Evolutionary conservation across 2,888 invertebrate species (phyloP), one percentile per base, ranked within the genome.

Genomic region (Melinaea menophilus): DNA sequence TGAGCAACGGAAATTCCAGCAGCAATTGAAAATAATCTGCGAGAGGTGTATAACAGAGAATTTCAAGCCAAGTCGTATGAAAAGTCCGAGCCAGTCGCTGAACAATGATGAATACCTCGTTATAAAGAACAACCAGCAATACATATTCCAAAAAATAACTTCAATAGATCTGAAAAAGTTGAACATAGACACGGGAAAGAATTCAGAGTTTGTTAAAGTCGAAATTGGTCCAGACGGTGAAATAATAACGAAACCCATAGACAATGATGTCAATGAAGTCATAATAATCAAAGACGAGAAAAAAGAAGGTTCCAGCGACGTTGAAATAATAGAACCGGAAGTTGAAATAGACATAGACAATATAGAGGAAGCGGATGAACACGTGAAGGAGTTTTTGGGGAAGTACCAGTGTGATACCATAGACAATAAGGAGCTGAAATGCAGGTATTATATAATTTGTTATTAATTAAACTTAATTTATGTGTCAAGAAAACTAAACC

Each of bases 171-270:
- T 73, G 59, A 78, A 65, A 67, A 72, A 72, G 51, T 31, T 51
- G 7, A 51, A 51, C 3, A 31, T 51, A n/a, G 51, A 51, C 7
- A 31, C 51, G 1, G 31, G 31, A 3, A 51, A 51, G 4, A 51
- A 51, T n/a, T 56, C 59, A 4, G 88, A 88, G 55, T 85, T 84
- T 65, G 85, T 89, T 1, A 89, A 88, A 73, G 81, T 88, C 0
- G 87, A 89, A 73, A 86, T 88, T 22, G 88, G 85, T n/a, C 85
- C 85, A 0, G 86, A 89, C 56, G 87, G 87, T 0, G 88, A 89
- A 67, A 85, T 87, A 5, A 79, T 85, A 1, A 84, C 86, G 0
- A 82, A 82, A 51, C 81, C 84, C 0, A 73, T 86, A 63, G 82
- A 84, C 47, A 78, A 80, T 41, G 74, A 76, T 31, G 67, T 71